Evolutionary conservation across 2,888 invertebrate genomes (phyloP).

Genomic region (Alviniconcha strummeri): DNA sequence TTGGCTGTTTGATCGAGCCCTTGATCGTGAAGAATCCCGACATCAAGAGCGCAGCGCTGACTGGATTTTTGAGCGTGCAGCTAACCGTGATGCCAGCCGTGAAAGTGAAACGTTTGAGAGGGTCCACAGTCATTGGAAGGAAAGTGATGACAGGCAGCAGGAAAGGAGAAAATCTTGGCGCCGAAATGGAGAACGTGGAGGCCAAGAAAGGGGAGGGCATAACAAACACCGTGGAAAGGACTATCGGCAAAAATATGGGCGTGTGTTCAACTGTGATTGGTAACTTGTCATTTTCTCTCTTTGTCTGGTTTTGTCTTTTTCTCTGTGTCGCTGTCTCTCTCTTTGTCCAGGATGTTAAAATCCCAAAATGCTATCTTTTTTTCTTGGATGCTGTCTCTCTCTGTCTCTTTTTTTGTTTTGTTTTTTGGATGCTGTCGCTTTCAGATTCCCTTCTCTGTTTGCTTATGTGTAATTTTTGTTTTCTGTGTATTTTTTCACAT

Average conservation of each 20-base stretch:
- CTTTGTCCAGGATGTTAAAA: not conserved
- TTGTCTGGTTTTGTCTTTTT: not conserved
- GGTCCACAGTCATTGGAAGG: too few species aligned
- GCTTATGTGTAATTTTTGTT: not conserved
- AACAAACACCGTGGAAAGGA: conserved; percentile 9
- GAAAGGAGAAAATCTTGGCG: not conserved
- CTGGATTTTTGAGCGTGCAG: conserved; percentile 37
- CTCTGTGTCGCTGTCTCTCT: not conserved
- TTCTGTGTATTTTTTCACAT: not conserved
- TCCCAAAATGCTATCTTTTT: not conserved
- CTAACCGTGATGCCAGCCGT: not conserved
- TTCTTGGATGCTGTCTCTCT: not conserved
- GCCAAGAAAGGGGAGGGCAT: not conserved
- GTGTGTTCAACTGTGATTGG: not conserved
- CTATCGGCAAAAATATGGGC: conserved; percentile 26
- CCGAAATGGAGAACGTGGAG: conserved; percentile 6
- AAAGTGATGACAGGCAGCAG: too few species aligned
- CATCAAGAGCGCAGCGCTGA: conserved; percentile 22
- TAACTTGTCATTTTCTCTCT: not conserved
- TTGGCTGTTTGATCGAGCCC: conserved; percentile 38
- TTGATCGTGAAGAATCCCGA: conserved; percentile 25
- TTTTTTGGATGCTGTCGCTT: not conserved
- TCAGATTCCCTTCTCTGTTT: not conserved
- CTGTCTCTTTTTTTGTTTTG: not conserved
- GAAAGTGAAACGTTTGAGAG: not conserved